Conservation (phyloP, 2,888 invertebrate genomes). For the Onchidella celtica region DNA sequence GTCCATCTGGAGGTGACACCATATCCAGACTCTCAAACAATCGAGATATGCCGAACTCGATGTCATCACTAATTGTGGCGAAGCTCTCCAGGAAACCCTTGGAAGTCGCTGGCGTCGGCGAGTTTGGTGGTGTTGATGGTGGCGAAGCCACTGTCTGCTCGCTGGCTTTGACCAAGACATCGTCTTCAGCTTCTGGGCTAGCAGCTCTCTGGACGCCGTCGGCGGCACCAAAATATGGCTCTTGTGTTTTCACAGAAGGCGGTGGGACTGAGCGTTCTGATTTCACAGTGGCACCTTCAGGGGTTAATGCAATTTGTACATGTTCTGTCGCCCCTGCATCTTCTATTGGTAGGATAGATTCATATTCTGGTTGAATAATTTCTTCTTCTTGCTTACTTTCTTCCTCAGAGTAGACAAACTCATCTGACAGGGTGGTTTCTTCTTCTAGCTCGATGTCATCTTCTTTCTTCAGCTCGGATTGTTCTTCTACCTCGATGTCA, state of each 20-base stretch:
- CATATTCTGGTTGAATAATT: too few relatives aligned
- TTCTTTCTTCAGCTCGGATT: neutral
- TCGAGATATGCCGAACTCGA: neutral
- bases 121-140: neutral
- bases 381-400: too few relatives aligned
- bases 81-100: neutral
- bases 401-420: neutral
- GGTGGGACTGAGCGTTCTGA: too few relatives aligned
- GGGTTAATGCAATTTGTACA: too few relatives aligned
- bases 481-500: neutral
- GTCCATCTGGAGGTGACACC: neutral
- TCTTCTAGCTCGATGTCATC: too few relatives aligned
- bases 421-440: too few relatives aligned
- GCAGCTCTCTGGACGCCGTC: neutral
- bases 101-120: neutral
- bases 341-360: too few relatives aligned
- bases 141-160: too few relatives aligned
- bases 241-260: neutral
- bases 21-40: neutral
- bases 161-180: neutral
- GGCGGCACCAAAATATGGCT: neutral
- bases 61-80: neutral
- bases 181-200: neutral
- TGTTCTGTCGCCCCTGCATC: too few relatives aligned
- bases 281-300: too few relatives aligned